Evolutionary conservation across 2,113 vertebrate species (phyloP), one percentile per base, ranked within the genome.

Genomic region (Salvator merianae): DNA sequence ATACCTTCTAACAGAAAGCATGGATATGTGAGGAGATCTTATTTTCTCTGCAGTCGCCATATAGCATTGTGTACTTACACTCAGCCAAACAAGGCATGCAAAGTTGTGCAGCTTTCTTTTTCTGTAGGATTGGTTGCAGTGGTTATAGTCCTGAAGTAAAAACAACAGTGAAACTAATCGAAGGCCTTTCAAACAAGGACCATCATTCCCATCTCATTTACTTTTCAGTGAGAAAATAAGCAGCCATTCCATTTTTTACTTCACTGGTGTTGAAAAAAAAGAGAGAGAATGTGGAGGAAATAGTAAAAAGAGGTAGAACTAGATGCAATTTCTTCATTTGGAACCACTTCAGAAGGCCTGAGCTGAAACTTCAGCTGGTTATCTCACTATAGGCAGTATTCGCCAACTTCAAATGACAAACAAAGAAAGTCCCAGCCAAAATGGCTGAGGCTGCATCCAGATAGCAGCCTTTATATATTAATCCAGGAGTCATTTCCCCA

Each of bases 1-100:
- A 7, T 84, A 86, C 40, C 88, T 90, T 91, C 89, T 84, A 82
- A 79, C 16, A 26, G 47, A 86, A 86, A 72, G 38, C 59, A 5
- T 78, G 38, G 75, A 36, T 83, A 50, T 88, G 53, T 83, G 85
- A 84, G 72, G 72, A 55, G 79, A 87, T 88, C 63, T 63, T 79
- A 43, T 85, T 7, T 84, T 81, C 86, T 38, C 43, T 62, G 20
- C 16, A 78, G 71, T 87, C 16, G 84, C 81, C 50, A 53, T 84
- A 28, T n/a, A 55, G 32, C 40, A 78, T 22, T 70, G 74, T 26
- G 7, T 82, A 92, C 90, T 85, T 62, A 24, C 63, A 43, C 8
- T 70, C 3, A 82, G 20, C 38, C 12, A 75, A 71, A 81, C 9
- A 81, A 14, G 66, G 50, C 63, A 38, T 13, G 18, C 32, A 20